Conservation (phyloP, 2,113 vertebrate genomes). For the Labrus mixtus region DNA sequence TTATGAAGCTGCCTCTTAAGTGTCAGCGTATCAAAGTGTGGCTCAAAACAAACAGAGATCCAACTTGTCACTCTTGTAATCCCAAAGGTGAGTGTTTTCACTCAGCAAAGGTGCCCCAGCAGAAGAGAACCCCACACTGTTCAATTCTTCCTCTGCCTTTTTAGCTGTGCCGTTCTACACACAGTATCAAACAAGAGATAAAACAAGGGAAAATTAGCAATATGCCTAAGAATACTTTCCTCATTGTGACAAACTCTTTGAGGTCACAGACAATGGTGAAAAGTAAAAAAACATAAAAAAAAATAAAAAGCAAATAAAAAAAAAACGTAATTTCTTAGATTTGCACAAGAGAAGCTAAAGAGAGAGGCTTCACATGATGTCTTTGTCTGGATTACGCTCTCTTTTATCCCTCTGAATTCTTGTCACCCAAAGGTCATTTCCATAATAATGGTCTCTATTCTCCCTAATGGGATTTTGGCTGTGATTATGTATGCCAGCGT, state of each 20-base stretch:
- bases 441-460: conserved; percentile 79
- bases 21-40: conserved; percentile 75
- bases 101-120: conserved; percentile 50
- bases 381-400: conserved; percentile 72
- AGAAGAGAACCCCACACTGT: neutral
- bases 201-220: conserved; percentile 26
- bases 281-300: conserved; percentile 29
- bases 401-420: conserved; percentile 76
- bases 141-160: conserved; percentile 22
- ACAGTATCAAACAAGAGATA: conserved; percentile 28
- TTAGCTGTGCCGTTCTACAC: conserved; percentile 15
- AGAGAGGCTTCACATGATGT: conserved; percentile 42
- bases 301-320: conserved; percentile 35
- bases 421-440: conserved; percentile 82
- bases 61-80: conserved; percentile 68
- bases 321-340: conserved; percentile 51
- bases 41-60: conserved; percentile 79
- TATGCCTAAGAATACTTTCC: neutral
- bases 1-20: conserved; percentile 77
- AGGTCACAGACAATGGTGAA: conserved; percentile 8
- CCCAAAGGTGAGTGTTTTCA: conserved; percentile 59
- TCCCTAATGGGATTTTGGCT: conserved; percentile 80
- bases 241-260: conserved; percentile 25
- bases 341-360: conserved; percentile 57
- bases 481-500: conserved; percentile 77